phyloP scores from a whole-genome alignment of 1,140 invertebrate genomes.

The Lepidurus arcticus region DNA sequence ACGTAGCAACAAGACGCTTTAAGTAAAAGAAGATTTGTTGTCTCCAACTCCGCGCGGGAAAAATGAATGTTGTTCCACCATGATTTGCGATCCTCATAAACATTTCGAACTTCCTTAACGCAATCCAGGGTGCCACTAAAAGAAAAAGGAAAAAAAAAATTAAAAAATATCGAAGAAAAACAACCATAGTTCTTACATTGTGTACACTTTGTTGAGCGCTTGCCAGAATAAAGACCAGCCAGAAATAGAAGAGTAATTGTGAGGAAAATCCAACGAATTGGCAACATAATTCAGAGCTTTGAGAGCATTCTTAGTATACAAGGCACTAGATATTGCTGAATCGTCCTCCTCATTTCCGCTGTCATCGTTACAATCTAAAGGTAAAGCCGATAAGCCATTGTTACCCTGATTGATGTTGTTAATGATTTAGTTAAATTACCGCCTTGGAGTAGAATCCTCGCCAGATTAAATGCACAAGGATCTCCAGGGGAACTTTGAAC shows the following conservation, averaged over 20 bases:
- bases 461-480: not conserved
- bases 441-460: not conserved
- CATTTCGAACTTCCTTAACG: not conserved
- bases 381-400: not conserved
- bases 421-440: not conserved
- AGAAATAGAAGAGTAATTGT: not conserved
- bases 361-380: not conserved
- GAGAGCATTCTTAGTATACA: not conserved
- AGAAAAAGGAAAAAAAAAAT: not conserved
- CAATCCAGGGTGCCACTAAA: not conserved
- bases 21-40: not conserved
- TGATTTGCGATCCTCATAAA: not conserved
- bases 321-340: not conserved
- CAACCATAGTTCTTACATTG: not conserved
- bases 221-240: not conserved
- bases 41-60: not conserved
- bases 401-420: not conserved
- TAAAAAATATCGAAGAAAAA: not conserved
- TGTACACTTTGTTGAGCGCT: not conserved
- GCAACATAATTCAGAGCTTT: not conserved
- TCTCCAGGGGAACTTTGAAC: not conserved
- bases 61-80: not conserved
- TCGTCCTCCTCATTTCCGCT: not conserved
- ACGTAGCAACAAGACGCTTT: constrained; percentile 1
- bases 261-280: not conserved